phyloP scores from a whole-genome alignment of 1,140 invertebrate species.

The Caenorhabditis tropicalis region DNA sequence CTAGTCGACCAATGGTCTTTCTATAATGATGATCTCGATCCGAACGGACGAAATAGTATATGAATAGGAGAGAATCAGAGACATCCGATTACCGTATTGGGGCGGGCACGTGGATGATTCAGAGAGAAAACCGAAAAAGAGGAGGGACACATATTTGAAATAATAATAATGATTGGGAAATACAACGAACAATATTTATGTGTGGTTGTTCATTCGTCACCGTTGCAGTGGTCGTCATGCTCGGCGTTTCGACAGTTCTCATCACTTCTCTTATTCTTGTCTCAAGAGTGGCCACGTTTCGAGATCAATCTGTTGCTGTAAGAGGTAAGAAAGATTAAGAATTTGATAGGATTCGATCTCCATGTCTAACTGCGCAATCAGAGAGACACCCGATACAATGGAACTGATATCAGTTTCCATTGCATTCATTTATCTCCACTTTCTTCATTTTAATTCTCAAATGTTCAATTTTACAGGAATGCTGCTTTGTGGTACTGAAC shows the following conservation, averaged over 20 bases:
- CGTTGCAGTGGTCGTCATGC: conserved; percentile 31
- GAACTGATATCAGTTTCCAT: too few species aligned
- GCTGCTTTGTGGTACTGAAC: conserved; percentile 44
- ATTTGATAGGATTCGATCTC: neutral
- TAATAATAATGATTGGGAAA: conserved; percentile 6
- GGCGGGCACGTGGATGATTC: conserved; percentile 11
- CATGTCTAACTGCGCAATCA: too few species aligned
- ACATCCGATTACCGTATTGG: conserved; percentile 29
- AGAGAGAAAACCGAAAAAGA: neutral
- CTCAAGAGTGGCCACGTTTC: conserved; percentile 19
- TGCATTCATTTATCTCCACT: too few species aligned
- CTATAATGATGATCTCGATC: conserved; percentile 11
- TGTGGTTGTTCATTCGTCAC: conserved; percentile 43
- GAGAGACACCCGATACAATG: too few species aligned
- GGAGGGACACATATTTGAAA: neutral
- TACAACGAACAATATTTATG: conserved; percentile 23
- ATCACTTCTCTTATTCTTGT: conserved; percentile 6
- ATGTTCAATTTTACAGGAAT: conserved; percentile 26
- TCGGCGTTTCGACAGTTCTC: conserved; percentile 33
- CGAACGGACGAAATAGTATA: neutral
- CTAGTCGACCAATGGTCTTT: conserved; percentile 15
- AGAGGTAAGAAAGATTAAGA: conserved; percentile 23
- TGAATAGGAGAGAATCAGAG: neutral
- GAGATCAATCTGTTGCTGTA: conserved; percentile 49
- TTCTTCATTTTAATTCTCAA: neutral